A percentile compares a stretch with the other conserved stretches of the same genome.
Evolutionary conservation across 2,888 invertebrate species (phyloP).

Genomic region (Lathronympha strigana): DNA sequence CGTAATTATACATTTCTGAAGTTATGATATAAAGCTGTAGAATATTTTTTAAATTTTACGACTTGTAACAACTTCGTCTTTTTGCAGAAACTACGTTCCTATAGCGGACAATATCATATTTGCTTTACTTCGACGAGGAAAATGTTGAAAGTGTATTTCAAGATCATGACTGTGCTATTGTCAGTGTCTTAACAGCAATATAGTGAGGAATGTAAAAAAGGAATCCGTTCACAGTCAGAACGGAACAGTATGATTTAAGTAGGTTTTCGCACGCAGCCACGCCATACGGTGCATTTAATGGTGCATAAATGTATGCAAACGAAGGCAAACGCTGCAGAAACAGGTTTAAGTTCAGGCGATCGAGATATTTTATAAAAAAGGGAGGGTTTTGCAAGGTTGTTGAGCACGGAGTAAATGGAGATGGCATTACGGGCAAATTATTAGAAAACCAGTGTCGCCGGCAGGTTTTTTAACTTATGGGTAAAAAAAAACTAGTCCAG

Average conservation of each 20-base stretch:
- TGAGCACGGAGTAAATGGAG: no score
- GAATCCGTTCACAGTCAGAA: constrained; percentile 50
- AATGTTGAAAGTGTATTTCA: background rate
- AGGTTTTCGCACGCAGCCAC: constrained; percentile 44
- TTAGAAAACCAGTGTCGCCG: no score
- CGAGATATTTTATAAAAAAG: constrained; percentile 18
- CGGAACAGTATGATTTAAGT: constrained; percentile 46
- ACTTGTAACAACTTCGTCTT: no score
- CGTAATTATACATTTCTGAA: no score
- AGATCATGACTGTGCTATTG: background rate
- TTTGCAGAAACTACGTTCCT: no score
- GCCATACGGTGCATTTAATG: constrained; percentile 32
- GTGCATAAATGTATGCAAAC: constrained; percentile 37
- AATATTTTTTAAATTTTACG: no score
- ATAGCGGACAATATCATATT: no score
- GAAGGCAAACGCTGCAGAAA: constrained; percentile 36
- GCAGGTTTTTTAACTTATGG: no score
- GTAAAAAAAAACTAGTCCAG: no score
- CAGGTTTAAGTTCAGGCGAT: constrained; percentile 39
- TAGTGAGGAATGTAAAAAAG: constrained; percentile 46
- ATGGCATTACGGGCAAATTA: no score
- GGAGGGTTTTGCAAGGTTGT: constrained; percentile 9
- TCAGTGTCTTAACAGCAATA: constrained; percentile 47
- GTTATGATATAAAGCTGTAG: no score
- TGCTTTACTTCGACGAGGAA: background rate